Percentiles rank a stretch among this genome's conserved stretches.
Conservation (phyloP, 2,113 vertebrate species). For the Fregata magnificens region DNA sequence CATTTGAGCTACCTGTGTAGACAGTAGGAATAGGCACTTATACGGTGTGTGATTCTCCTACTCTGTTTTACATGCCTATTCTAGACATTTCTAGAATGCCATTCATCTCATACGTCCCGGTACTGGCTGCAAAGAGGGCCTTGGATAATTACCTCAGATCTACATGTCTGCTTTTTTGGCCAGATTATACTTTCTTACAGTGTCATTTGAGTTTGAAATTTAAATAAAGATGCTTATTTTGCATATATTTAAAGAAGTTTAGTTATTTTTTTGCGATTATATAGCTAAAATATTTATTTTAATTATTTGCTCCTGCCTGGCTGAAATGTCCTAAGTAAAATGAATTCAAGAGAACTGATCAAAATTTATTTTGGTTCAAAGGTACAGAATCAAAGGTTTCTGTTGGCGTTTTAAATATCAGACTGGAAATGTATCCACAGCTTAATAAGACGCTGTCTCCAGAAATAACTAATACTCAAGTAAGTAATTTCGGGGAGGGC, state of each 20-base stretch:
- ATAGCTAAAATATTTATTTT: background rate
- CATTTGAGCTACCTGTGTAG: background rate
- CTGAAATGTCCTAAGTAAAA: background rate
- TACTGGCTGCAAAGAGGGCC: background rate
- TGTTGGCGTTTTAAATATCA: slow-evolving; percentile 90
- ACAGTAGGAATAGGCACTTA: background rate
- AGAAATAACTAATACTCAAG: slow-evolving; percentile 91
- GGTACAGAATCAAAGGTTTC: slow-evolving; percentile 94
- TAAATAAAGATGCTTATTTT: background rate
- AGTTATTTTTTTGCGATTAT: background rate
- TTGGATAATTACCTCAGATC: background rate
- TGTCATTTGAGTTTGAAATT: background rate
- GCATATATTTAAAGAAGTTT: background rate
- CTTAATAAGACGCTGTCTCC: slow-evolving; percentile 80
- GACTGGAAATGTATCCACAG: slow-evolving; percentile 90
- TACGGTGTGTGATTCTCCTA: background rate
- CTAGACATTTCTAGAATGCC: background rate
- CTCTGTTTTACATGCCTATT: background rate
- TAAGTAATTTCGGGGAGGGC: slow-evolving; percentile 45
- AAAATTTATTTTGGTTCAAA: slow-evolving; percentile 64
- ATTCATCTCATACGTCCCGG: rapidly evolving
- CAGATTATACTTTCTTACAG: background rate
- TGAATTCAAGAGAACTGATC: slow-evolving; percentile 11
- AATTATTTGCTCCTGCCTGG: background rate
- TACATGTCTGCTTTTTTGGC: background rate